These are phyloP conservation scores for Isichthys henryi DNA, from an alignment of 2,113 vertebrate species.

Conservation along the genomic window DNA sequence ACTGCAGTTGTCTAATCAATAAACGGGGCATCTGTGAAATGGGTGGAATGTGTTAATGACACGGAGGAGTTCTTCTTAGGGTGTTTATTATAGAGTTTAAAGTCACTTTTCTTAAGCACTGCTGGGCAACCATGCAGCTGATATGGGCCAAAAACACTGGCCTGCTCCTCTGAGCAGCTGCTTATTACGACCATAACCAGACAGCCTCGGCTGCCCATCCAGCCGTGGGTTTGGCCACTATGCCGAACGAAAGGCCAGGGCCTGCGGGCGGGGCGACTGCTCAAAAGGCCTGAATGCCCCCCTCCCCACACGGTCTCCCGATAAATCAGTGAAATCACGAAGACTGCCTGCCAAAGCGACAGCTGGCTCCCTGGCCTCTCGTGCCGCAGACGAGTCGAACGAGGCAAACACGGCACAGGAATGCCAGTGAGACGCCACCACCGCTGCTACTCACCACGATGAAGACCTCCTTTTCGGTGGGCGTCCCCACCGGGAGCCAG, in stretches of 20 bases:
- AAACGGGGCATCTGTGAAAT: not conserved
- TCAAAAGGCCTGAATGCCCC: not conserved
- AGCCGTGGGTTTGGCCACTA: not conserved
- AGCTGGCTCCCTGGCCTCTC: not conserved
- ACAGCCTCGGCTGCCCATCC: not conserved
- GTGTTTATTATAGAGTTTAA: not conserved
- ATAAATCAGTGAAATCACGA: not conserved
- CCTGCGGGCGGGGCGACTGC: not conserved
- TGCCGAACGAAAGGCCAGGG: not conserved
- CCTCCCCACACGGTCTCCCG: not conserved
- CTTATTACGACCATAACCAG: not conserved
- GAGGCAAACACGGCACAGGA: not conserved
- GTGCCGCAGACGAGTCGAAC: not conserved
- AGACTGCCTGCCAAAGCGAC: not conserved
- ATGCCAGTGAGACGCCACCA: not conserved
- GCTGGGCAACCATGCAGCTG: not conserved
- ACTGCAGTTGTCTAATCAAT: not conserved
- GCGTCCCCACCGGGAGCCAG: slow-evolving; percentile 82
- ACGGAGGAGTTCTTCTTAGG: not conserved
- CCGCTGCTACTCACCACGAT: slow-evolving; percentile 74
- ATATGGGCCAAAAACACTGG: not conserved
- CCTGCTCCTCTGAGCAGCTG: not conserved
- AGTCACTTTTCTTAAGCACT: not conserved
- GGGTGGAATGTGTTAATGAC: not conserved
- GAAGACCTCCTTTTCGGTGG: slow-evolving; percentile 90